Evolutionary conservation across 2,797 vertebrate genomes (phyloP), one percentile per base, ranked within the genome.

Genomic region (Sitta carolinensis): DNA sequence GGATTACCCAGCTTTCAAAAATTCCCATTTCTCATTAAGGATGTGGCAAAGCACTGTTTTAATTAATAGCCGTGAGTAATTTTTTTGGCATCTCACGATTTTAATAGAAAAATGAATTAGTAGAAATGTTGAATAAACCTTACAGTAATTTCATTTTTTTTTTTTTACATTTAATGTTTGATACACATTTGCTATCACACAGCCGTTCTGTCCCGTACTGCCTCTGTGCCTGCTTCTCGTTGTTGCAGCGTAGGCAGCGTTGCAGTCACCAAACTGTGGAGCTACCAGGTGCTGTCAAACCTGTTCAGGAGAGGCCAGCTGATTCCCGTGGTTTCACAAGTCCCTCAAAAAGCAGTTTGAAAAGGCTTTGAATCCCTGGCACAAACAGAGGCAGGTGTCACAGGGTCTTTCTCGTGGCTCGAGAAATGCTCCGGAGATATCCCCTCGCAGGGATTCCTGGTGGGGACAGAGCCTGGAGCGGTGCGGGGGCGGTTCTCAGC

Each of bases 311-410:
- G 54, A 78, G 11, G 21, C 27, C 22, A 7, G 1, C 52, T 47
- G 32, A 9, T 43, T 72, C 69, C 32, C 0, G 0, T 45, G 29
- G 23, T 7, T 80, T 55, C 17, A 9, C 27, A 58, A n/a, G n/a
- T 48, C 48, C 40, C 45, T 86, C 43, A 52, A 15, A 76, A 77
- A 47, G 22, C 22, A 1, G 0, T 25, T 13, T 74, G 61, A 55
- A 52, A 52, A 73, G 55, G 14, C 47, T 73, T 62, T 69, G 51
- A 3, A 3, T 26, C 47, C 16, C 22, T 5, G 2, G 5, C 42
- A 43, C 9, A 11, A 64, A 38, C 0, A 3, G 51, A 74, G 21
- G 22, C 40, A 57, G 26, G 18, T 58, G 74, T 36, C 40, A 52
- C 30, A 23, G 48, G 7, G 10, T 74, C 54, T 27, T 84, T 66